These are phyloP conservation scores for Oreochromis aureus DNA, from an alignment of 2,113 vertebrate genomes.

Conservation along the genomic window DNA sequence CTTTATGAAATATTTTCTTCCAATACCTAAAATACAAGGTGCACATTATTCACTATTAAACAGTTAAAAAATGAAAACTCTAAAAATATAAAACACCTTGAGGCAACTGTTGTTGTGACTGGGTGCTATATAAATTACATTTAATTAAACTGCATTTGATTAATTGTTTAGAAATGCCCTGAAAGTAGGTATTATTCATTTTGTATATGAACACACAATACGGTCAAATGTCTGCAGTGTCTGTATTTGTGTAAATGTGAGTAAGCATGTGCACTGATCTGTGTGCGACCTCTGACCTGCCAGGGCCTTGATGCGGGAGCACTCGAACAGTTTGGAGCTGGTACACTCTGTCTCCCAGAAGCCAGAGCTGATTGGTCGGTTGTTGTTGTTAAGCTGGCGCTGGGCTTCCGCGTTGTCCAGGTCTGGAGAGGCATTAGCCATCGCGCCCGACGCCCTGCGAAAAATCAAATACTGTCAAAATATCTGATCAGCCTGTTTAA, in stretches of 20 bases:
- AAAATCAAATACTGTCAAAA: rapidly evolving
- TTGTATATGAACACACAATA: rapidly evolving
- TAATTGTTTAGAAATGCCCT: background rate
- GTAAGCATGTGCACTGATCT: background rate
- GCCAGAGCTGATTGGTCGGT: slow-evolving; percentile 73
- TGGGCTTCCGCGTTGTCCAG: slow-evolving; percentile 88
- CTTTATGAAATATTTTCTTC: background rate
- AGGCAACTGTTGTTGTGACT: background rate
- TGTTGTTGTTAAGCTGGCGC: slow-evolving; percentile 83
- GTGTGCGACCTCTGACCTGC: slow-evolving; percentile 73
- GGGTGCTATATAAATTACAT: background rate
- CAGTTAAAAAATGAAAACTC: background rate
- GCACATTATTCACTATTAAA: background rate
- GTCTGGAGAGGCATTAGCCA: slow-evolving; percentile 84
- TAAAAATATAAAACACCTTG: background rate
- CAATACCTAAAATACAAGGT: background rate
- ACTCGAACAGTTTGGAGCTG: slow-evolving; percentile 88
- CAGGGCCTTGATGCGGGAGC: slow-evolving; percentile 88
- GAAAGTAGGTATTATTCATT: background rate
- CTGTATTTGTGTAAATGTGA: slow-evolving; percentile 3
- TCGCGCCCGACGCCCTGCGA: slow-evolving; percentile 62
- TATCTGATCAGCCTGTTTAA: background rate
- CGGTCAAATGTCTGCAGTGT: background rate
- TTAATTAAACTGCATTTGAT: rapidly evolving
- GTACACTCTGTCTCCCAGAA: slow-evolving; percentile 80